A percentile compares a stretch with the other conserved stretches of the same genome.
Evolutionary conservation across 2,113 vertebrate species (phyloP).

Genomic region (Psilopsiagon aurifrons): DNA sequence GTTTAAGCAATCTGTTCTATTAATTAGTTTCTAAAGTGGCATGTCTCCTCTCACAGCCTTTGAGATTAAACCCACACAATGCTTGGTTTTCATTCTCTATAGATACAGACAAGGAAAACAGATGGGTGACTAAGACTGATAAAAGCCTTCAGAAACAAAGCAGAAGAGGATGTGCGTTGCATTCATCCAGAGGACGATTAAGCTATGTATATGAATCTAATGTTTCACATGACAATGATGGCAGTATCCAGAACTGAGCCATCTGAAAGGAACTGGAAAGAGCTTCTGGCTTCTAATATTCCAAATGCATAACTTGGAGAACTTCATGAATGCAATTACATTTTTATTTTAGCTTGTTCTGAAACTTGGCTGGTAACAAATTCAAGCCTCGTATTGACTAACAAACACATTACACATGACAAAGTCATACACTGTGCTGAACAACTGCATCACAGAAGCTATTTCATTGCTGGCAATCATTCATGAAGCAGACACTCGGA

Average conservation of each 20-base stretch:
- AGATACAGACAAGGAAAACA: not conserved
- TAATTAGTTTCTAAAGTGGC: not conserved
- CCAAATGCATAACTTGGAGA: not conserved
- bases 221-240: not conserved
- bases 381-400: fast-evolving
- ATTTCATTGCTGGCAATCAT: not conserved
- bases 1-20: not conserved
- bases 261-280: not conserved
- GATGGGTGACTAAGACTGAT: not conserved
- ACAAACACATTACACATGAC: not conserved
- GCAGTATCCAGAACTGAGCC: not conserved
- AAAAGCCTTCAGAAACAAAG: not conserved
- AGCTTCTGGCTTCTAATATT: not conserved
- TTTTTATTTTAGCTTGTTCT: not conserved
- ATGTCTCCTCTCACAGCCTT: not conserved
- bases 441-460: not conserved
- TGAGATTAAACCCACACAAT: not conserved
- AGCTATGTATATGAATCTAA: not conserved
- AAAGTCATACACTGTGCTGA: not conserved
- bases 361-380: not conserved
- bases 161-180: not conserved
- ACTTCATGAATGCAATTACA: not conserved
- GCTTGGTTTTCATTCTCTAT: not conserved
- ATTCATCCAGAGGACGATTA: not conserved
- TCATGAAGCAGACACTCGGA: not conserved